A percentile compares a stretch with the other conserved stretches of the same genome.
These are phyloP conservation scores for Lithobius niger DNA, from an alignment of 1,140 invertebrate genomes.

Conservation along the genomic window DNA sequence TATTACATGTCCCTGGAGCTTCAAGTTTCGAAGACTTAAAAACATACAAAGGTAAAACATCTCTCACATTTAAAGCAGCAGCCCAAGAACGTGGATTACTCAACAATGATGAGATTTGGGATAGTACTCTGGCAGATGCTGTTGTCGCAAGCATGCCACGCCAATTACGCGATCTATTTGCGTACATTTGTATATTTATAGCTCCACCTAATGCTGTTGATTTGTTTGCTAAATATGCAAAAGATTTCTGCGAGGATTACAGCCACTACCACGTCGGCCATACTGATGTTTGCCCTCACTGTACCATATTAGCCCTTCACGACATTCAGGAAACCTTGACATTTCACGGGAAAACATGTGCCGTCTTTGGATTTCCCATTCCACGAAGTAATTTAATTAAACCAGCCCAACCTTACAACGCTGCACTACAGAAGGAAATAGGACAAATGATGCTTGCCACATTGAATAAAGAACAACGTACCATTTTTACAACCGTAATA, in stretches of 20 bases:
- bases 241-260: neutral
- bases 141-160: neutral
- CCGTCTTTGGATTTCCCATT: too few relatives aligned
- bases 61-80: constrained; percentile 2
- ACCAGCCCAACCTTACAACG: neutral
- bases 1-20: neutral
- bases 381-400: neutral
- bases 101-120: neutral
- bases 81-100: neutral
- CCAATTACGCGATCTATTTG: neutral
- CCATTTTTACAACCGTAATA: too few relatives aligned
- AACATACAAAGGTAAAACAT: neutral
- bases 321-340: too few relatives aligned
- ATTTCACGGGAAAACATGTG: too few relatives aligned
- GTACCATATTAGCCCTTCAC: too few relatives aligned
- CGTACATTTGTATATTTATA: neutral
- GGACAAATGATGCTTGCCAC: too few relatives aligned
- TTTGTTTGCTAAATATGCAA: neutral
- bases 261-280: too few relatives aligned
- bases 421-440: constrained; percentile 19
- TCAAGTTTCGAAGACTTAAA: neutral
- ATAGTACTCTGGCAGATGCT: neutral
- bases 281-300: too few relatives aligned
- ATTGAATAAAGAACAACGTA: too few relatives aligned
- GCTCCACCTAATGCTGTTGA: neutral